Base-by-base conservation (phyloP, 1,140 invertebrate genomes). In the Anastrepha obliqua region DNA sequence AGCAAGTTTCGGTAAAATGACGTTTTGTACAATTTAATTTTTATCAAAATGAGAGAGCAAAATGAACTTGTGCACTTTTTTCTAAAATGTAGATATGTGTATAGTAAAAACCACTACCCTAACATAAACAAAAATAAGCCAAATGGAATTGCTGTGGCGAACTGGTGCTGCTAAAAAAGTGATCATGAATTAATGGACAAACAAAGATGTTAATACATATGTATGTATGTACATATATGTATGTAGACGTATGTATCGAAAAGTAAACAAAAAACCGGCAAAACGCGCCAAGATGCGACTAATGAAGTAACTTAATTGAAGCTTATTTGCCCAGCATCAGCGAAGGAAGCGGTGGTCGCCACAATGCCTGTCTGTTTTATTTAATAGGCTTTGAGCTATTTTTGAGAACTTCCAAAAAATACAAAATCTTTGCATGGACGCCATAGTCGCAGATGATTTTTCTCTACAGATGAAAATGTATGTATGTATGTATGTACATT, bases 271-370 rank as follows among this genome's bases (percentile, higher is more conserved):
- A 81, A 74, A 13, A 44, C 42, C 51, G 74, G 51, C 74, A 29
- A 81, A 81, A 81, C 39, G 39, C 67, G 42, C 42, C 67, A 70
- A 70, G 67, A 81, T 13, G 74, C 74, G 74, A 20, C 74, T 81
- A 81, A 81, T 81, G 44, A 81, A 81, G 74, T 81, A 7, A 81
- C 74, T 51, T 55, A 81, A 81, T 81, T 55, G 47, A 81, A 81
- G 74, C 55, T 81, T 81, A 81, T 81, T 81, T 81, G 74, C 74
- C 9, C 74, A 81, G 44, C 47, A 81, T 3, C 17, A 58, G 74
- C 74, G 74, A 55, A 81, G 74, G 20, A 55, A 20, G 29, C 47
- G 7, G 17, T 11, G 44, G 51, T 39, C 47, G 51, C n/a, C 44
- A 58, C 2, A 51, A 29, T 55, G 74, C n/a, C 47, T 29, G 15